A percentile compares a stretch with the other conserved stretches of the same genome.
These are phyloP conservation scores for Cataglyphis hispanica DNA, from an alignment of 1,140 invertebrate genomes.

Conservation along the genomic window DNA sequence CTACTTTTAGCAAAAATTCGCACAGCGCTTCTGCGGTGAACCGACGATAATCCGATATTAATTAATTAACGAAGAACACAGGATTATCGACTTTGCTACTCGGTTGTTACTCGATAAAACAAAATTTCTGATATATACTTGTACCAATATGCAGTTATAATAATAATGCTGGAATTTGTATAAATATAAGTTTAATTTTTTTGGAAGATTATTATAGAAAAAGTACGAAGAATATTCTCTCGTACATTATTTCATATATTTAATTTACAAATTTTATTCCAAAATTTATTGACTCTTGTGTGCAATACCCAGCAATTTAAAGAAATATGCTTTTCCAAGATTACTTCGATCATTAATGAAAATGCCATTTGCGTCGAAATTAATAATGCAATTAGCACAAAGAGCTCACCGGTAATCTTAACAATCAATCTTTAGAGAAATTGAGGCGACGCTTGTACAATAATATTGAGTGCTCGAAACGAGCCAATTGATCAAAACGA, in stretches of 20 bases:
- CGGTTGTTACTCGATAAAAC: background rate
- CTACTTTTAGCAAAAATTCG: slow-evolving; percentile 7
- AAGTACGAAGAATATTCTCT: background rate
- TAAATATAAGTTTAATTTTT: no score
- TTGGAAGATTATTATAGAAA: background rate
- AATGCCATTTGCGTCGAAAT: slow-evolving; percentile 21
- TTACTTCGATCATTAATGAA: slow-evolving; percentile 13
- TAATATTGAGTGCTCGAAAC: slow-evolving; percentile 22
- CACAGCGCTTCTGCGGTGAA: background rate
- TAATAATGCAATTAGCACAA: slow-evolving; percentile 31
- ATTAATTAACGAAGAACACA: slow-evolving; percentile 26
- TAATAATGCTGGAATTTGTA: background rate
- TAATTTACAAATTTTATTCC: background rate
- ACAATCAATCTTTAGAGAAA: slow-evolving; percentile 9
- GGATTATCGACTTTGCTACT: background rate
- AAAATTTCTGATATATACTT: background rate
- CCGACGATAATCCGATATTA: slow-evolving; percentile 9
- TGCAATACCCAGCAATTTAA: background rate
- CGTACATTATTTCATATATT: background rate
- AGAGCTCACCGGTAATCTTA: background rate
- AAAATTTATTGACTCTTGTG: background rate
- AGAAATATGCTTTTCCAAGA: background rate
- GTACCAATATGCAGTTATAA: no score
- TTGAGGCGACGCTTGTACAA: slow-evolving; percentile 1
- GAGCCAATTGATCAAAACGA: background rate